phyloP scores from a whole-genome alignment of 2,888 invertebrate species.

The Agonopterix heracliana region DNA sequence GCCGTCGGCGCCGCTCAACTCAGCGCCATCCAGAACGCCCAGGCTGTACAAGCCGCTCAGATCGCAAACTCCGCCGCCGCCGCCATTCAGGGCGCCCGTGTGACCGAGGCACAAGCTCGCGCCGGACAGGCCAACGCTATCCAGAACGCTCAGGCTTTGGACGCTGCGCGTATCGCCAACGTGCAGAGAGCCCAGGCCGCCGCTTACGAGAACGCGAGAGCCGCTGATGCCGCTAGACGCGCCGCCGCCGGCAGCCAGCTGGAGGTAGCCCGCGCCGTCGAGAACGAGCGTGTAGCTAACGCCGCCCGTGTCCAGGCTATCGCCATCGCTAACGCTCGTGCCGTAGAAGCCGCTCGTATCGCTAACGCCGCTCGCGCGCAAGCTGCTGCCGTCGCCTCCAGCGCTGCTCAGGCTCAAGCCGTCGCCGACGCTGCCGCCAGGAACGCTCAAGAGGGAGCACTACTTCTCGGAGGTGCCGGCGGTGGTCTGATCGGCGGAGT shows the following conservation, averaged over 20 bases:
- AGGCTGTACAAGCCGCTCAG: slow-evolving; percentile 59
- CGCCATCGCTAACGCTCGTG: slow-evolving; percentile 61
- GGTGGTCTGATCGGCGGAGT: slow-evolving; percentile 23
- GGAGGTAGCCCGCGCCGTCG: slow-evolving; percentile 47
- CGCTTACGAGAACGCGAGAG: slow-evolving; percentile 60
- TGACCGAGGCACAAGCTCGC: slow-evolving; percentile 58
- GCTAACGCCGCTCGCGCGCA: slow-evolving; percentile 54
- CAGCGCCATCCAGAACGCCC: slow-evolving; percentile 66
- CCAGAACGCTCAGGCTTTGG: slow-evolving; percentile 60
- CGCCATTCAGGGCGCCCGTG: slow-evolving; percentile 64
- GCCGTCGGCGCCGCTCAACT: slow-evolving; percentile 63
- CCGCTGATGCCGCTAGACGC: slow-evolving; percentile 59
- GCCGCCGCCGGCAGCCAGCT: slow-evolving; percentile 46
- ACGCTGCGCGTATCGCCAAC: slow-evolving; percentile 61
- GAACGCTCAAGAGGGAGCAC: slow-evolving; percentile 50
- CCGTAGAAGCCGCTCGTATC: slow-evolving; percentile 61
- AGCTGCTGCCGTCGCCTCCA: slow-evolving; percentile 47
- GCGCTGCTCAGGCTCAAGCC: slow-evolving; percentile 56
- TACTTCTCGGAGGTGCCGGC: slow-evolving; percentile 43
- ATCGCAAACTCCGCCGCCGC: slow-evolving; percentile 64
- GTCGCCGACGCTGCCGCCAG: slow-evolving; percentile 54
- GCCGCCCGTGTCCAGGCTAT: slow-evolving; percentile 63
- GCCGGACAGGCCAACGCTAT: slow-evolving; percentile 60
- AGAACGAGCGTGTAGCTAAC: slow-evolving; percentile 55
- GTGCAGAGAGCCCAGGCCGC: slow-evolving; percentile 66